Base-by-base conservation (phyloP, 1,140 invertebrate species). In the Druon quercuslanigerum region DNA sequence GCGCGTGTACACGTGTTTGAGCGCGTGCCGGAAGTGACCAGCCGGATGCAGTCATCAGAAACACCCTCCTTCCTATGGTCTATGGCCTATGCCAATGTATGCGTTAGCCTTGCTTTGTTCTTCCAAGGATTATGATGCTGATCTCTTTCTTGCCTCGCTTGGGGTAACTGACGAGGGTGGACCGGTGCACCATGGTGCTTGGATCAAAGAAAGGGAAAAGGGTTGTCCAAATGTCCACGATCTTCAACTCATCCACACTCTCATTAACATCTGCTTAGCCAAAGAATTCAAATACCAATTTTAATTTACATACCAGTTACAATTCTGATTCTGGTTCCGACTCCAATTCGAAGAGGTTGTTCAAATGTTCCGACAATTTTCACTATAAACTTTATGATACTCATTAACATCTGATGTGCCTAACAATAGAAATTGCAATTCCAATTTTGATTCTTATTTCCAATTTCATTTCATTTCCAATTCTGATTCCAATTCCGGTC, bases 21-120 rank as follows among this genome's bases (percentile, higher is more conserved):
- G 80, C 90, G 90, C 87, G 90, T 90, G 88, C 90, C 90, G 90
- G 90, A 91, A 91, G 87, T 91, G 90, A 90, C 90, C 90, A 90
- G 87, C 88, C 90, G 90, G 90, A 91, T 91, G 88, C 85, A 90
- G 90, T 87, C 87, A 90, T 87, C 86, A 80, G 90, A 91, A 89
- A 85, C 84, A 86, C 82, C 83, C 85, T 84, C 76, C 80, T 83
- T 79, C 71, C 16, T 66, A 66, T 72, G 72, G 70, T 51, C 25
- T 33, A 33, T 33, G 25, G 25, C 25, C 25, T 33, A 33, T 33
- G 25, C 25, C 25, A 33, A 33, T 0, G 25, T 33, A 33, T 77
- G 74, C 78, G 19, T 54, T 16, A 50, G 51, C 56, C 74, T 82
- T 82, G 79, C 86, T 87, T 89, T 89, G 85, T 87, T 89, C 86